phyloP scores from a whole-genome alignment of 1,140 invertebrate genomes.

The Eriosoma lanigerum region DNA sequence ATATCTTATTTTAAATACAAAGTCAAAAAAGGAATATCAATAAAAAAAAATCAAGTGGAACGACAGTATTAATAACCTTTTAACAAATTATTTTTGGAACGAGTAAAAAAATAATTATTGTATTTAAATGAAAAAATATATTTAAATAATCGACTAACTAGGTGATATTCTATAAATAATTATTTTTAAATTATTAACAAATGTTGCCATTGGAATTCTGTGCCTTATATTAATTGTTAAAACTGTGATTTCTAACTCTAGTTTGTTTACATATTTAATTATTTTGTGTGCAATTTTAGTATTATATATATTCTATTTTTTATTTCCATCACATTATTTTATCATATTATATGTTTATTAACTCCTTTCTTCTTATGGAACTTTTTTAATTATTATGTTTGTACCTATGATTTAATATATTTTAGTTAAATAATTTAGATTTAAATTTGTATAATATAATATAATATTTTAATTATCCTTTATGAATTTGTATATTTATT shows the following conservation, averaged over 20 bases:
- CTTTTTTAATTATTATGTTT: slow-evolving; percentile 17
- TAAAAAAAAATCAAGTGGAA: background rate
- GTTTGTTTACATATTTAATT: slow-evolving; percentile 15
- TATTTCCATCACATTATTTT: slow-evolving; percentile 45
- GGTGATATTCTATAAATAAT: background rate
- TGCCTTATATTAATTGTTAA: slow-evolving; percentile 38
- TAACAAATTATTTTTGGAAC: background rate
- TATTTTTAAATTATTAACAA: slow-evolving; percentile 17
- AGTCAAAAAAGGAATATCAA: background rate
- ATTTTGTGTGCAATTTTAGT: slow-evolving; percentile 29
- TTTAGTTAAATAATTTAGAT: no score
- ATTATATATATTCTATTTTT: slow-evolving; percentile 15
- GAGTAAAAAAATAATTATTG: background rate
- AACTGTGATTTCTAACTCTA: slow-evolving; percentile 47
- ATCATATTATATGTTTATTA: slow-evolving; percentile 24
- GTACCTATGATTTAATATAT: background rate
- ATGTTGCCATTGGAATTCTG: slow-evolving; percentile 37
- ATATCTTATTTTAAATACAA: background rate
- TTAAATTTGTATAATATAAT: no score
- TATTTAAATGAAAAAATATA: background rate
- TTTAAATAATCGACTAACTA: background rate
- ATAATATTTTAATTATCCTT: no score
- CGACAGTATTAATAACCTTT: background rate
- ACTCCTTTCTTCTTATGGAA: background rate
- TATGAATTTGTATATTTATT: no score